Conservation (phyloP, 2,797 vertebrate genomes). For the Macroramphosus scolopax region DNA sequence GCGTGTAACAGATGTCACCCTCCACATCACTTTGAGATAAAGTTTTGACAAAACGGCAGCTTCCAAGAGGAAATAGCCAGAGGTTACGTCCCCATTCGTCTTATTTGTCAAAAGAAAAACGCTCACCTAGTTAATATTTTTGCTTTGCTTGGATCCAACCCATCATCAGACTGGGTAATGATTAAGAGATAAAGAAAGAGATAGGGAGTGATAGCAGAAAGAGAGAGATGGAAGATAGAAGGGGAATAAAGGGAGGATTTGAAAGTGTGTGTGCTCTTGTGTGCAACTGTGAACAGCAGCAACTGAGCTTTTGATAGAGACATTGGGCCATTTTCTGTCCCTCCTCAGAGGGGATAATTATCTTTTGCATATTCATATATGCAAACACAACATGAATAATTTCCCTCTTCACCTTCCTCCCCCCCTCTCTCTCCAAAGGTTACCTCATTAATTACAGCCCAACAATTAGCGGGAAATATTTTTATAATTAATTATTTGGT, state of each 20-base stretch:
- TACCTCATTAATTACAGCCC: slow-evolving; percentile 80
- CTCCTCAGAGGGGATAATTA: slow-evolving; percentile 72
- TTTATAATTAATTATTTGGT: slow-evolving; percentile 73
- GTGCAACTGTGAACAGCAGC: slow-evolving; percentile 9
- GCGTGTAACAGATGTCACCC: slow-evolving; percentile 54
- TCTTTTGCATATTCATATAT: slow-evolving; percentile 79
- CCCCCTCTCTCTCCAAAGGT: slow-evolving; percentile 80
- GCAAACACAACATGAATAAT: slow-evolving; percentile 76
- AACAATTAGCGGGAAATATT: slow-evolving; percentile 79
- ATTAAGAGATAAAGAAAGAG: slow-evolving; percentile 35
- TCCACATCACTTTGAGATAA: slow-evolving; percentile 45
- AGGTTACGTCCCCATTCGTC: slow-evolving; percentile 54
- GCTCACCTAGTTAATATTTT: slow-evolving; percentile 49
- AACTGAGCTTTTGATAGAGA: slow-evolving; percentile 65
- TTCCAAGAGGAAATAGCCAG: slow-evolving; percentile 60
- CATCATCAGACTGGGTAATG: slow-evolving; percentile 52
- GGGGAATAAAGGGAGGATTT: slow-evolving; percentile 21
- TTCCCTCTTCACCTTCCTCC: slow-evolving; percentile 68
- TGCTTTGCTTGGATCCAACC: slow-evolving; percentile 61
- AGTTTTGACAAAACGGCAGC: slow-evolving; percentile 45
- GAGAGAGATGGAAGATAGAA: slow-evolving; percentile 27
- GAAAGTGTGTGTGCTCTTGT: slow-evolving; percentile 6
- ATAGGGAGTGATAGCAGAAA: slow-evolving; percentile 41
- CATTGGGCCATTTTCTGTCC: slow-evolving; percentile 67
- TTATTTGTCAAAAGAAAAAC: slow-evolving; percentile 37